Percentiles rank a stretch among this genome's conserved stretches.
Conservation (phyloP, 2,113 vertebrate genomes). For the Numenius arquata region DNA sequence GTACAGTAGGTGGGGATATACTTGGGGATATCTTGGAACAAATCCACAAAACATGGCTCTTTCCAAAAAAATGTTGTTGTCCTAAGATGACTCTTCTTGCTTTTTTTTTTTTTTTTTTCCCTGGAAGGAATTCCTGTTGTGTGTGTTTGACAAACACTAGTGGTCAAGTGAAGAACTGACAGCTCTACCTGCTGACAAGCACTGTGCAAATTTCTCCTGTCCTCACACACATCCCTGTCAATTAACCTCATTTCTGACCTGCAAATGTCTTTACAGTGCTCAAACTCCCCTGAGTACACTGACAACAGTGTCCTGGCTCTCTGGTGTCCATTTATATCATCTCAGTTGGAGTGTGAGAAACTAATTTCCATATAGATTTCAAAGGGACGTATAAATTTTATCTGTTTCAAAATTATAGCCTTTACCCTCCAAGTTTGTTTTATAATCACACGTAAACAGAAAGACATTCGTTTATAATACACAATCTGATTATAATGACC, state of each 20-base stretch:
- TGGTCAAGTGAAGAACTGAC: conserved; percentile 16
- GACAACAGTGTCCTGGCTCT: not conserved
- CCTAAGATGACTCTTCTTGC: not conserved
- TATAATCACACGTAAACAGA: conserved; percentile 45
- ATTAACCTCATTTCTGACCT: conserved; percentile 63
- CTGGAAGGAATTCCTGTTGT: not conserved
- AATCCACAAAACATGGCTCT: not conserved
- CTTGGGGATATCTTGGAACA: not conserved
- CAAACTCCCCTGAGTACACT: not conserved
- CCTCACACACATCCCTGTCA: conserved; percentile 30
- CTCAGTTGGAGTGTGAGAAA: not conserved
- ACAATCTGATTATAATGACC: conserved; percentile 24
- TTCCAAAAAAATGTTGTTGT: not conserved
- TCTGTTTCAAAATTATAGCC: conserved; percentile 35
- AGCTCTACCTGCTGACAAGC: conserved; percentile 29
- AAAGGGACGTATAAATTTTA: not conserved
- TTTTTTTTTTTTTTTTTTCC: not conserved
- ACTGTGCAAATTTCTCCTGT: conserved; percentile 33
- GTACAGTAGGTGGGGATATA: not conserved
- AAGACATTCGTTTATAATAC: conserved; percentile 30
- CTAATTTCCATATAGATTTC: conserved; percentile 17
- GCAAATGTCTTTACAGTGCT: conserved; percentile 45
- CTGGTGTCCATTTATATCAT: not conserved
- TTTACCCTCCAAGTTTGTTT: conserved; percentile 16
- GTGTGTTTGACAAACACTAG: conserved; percentile 15